Evolutionary conservation across 2,797 vertebrate genomes (phyloP), one percentile per base, ranked within the genome.

Genomic region (Sandelia bainsii): DNA sequence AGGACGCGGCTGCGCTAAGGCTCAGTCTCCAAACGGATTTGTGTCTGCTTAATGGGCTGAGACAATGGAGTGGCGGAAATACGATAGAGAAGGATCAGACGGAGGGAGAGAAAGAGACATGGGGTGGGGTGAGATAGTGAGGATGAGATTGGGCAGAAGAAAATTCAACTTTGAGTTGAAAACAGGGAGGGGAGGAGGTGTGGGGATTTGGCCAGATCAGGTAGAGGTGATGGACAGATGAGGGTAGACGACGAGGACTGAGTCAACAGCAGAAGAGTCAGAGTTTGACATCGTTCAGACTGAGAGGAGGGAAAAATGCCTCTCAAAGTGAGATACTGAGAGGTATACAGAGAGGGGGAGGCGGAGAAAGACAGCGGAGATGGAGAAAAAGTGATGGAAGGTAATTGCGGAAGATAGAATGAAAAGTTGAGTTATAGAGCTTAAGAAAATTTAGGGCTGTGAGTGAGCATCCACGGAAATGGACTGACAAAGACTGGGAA

Each of bases 31-130:
- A 82, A 91, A 87, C 80, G 86, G 90, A 93, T 92, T 91, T 90
- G 81, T 92, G 89, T 92, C 87, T 89, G 89, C 79, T 81, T 92
- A 92, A 92, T 92, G 90, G 91, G 82, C 89, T 86, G 89, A 90
- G 88, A 92, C 92, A 89, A 90, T 85, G 54, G 75, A 89, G 86
- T 84, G 80, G 75, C 48, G 20, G 82, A 88, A 92, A 89, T 84
- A 85, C 72, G 69, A 85, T 88, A 80, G 60, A 73, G 79, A 73
- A 23, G 81, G 80, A 90, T 89, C 80, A 82, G 71, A 75, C 71
- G 56, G 61, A 54, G 62, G 27, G 59, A 57, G 29, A 44, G 39
- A 61, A 44, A 67, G 39, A 49, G 40, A 20, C 37, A 59, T 17
- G 34, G 37, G 25, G 67, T 51, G 49, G 58, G 11, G 44, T 62